Base-by-base conservation (phyloP, 2,888 invertebrate genomes). In the Philereme vetulata region DNA sequence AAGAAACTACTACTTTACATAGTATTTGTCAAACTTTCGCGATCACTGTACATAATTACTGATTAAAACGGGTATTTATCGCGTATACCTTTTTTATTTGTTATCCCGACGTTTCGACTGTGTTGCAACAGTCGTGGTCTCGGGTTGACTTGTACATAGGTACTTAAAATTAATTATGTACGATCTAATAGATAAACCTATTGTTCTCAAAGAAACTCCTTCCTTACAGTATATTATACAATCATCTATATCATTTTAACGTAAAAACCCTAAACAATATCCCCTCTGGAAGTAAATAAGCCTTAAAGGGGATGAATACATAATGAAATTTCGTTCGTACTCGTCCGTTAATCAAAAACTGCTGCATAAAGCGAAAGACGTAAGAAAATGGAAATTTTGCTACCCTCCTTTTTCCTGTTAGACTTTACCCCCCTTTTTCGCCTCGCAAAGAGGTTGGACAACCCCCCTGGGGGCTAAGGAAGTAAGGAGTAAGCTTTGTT, bases 361-460 rank as follows among this genome's bases (percentile, higher is more conserved):
- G 88, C 87, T 88, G 90, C 88, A 86, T 86, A 90, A 84, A 80
- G 77, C 76, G 84, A 90, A 90, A 90, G 88, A 88, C 90, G 90
- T 82, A 90, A 90, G 90, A 90, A 90, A 90, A 90, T 90, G 90
- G 90, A 92, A 92, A 92, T 92, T 91, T 92, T 90, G 88, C 91
- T 82, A 83, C 91, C 91, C 91, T 92, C 91, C 91, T 92, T 92
- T 91, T 92, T 92, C 91, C 91, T 91, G 91, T 90, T 85, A 81
- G 79, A 79, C 78, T 74, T 79, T 74, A 77, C 84, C 82, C 78
- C 76, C 79, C 75, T 72, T 88, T 88, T 89, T 90, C 84, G 89
- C 84, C 84, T 81, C 83, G 82, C 80, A 83, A 76, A 82, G 76
- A 79, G 81, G 81, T 83, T 79, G 84, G 90, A 90, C 90, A 85